A percentile compares a stretch with the other conserved stretches of the same genome.
phyloP scores from a whole-genome alignment of 2,888 invertebrate species.

The Rhagonycha fulva region DNA sequence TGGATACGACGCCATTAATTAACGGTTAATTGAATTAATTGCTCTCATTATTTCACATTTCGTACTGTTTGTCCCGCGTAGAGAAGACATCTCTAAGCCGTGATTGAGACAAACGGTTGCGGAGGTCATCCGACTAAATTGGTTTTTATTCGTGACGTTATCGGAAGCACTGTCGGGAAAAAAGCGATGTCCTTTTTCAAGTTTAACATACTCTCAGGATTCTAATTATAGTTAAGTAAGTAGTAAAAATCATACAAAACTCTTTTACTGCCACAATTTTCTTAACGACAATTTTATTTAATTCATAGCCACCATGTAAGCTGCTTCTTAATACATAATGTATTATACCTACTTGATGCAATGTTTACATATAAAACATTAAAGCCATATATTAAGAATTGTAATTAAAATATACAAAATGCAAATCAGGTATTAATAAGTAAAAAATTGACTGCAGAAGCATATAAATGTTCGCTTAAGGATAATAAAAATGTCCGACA shows the following conservation, averaged over 20 bases:
- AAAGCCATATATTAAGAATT: neutral
- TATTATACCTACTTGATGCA: neutral
- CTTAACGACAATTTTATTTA: neutral
- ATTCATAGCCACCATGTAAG: neutral
- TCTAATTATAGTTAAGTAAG: conserved; percentile 24
- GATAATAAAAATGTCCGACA: neutral
- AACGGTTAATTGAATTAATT: conserved; percentile 62
- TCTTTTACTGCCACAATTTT: neutral
- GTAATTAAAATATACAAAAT: neutral
- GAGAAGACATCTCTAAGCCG: conserved; percentile 52
- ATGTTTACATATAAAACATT: neutral
- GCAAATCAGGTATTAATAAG: conserved; percentile 2
- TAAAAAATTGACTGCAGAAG: neutral
- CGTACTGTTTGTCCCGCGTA: conserved; percentile 49
- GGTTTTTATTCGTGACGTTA: conserved; percentile 53
- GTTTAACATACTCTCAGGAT: conserved; percentile 25
- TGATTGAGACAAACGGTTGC: conserved; percentile 56
- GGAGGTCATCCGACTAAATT: conserved; percentile 54
- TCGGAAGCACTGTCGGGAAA: conserved; percentile 37
- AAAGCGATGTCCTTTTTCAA: conserved; percentile 28
- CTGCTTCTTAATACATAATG: neutral
- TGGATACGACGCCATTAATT: conserved; percentile 58
- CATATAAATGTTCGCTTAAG: conserved; percentile 2
- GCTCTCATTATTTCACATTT: conserved; percentile 58
- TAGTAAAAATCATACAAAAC: neutral